Conservation (phyloP, 2,888 invertebrate species). For the Macrophya alboannulata region DNA sequence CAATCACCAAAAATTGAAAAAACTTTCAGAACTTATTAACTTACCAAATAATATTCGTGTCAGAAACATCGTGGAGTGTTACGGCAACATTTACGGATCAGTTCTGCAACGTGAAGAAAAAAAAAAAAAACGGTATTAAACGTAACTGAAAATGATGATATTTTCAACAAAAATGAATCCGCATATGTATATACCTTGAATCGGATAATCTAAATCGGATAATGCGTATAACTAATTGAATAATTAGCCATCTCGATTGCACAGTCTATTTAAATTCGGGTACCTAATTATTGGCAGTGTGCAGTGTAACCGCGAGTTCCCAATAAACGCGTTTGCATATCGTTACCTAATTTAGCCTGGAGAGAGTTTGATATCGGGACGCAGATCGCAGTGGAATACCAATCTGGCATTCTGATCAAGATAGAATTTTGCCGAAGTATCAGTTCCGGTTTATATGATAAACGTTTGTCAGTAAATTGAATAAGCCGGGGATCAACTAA, state of each 20-base stretch:
- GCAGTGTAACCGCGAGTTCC: background rate
- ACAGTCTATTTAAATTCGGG: background rate
- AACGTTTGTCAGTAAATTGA: conserved; percentile 10
- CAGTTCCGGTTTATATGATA: background rate
- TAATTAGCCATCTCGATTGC: conserved; percentile 15
- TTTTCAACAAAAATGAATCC: background rate
- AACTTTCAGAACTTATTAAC: too few species aligned
- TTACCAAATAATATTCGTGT: conserved; percentile 68
- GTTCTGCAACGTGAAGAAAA: conserved; percentile 33
- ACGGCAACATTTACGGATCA: conserved; percentile 71
- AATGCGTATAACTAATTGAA: background rate
- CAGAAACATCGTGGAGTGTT: conserved; percentile 73
- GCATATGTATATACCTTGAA: background rate
- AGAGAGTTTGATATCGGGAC: background rate
- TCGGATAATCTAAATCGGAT: background rate
- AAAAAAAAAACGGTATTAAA: background rate
- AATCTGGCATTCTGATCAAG: background rate
- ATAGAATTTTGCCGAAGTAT: background rate
- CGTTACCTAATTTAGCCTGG: background rate
- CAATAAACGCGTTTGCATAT: conserved; percentile 7
- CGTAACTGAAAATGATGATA: background rate
- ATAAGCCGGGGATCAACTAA: background rate
- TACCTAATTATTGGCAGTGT: background rate
- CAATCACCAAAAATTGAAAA: conserved; percentile 3
- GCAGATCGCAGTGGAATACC: background rate